Conservation (phyloP, 1,140 invertebrate genomes). For the Ostrea denselamellosa region DNA sequence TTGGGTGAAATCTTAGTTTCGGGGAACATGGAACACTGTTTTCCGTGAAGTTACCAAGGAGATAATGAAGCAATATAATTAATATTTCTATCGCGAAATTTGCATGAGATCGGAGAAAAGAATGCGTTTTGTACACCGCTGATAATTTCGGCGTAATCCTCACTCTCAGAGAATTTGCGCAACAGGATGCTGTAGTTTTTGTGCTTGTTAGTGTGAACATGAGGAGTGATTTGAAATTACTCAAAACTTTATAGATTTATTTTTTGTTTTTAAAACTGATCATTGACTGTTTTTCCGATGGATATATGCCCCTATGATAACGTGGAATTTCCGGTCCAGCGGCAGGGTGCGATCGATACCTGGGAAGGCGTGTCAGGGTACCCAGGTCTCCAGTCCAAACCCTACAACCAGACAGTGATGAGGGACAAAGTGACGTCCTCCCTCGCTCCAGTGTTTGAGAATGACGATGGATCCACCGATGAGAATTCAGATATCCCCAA, state of each 20-base stretch:
- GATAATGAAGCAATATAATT: conserved; percentile 30
- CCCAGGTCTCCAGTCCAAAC: conserved; percentile 9
- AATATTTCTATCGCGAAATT: conserved; percentile 33
- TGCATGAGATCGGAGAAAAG: background rate
- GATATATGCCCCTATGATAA: conserved; percentile 64
- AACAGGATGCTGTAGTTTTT: conserved; percentile 11
- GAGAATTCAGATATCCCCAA: conserved; percentile 53
- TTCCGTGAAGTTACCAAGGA: conserved; percentile 20
- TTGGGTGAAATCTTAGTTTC: background rate
- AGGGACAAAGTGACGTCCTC: conserved; percentile 47
- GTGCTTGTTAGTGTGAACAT: conserved; percentile 31
- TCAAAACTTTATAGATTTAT: background rate
- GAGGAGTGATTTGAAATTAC: background rate
- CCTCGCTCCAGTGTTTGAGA: conserved; percentile 58
- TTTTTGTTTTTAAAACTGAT: background rate
- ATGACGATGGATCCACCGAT: conserved; percentile 44
- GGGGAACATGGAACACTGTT: background rate
- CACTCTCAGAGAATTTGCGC: conserved; percentile 21
- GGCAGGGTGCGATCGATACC: conserved; percentile 49
- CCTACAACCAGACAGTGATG: conserved; percentile 26
- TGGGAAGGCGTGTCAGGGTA: conserved; percentile 15
- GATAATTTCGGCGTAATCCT: background rate
- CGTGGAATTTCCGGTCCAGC: conserved; percentile 63
- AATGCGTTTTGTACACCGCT: conserved; percentile 1
- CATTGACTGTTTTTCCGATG: conserved; percentile 31